Evolutionary conservation across 2,888 invertebrate genomes (phyloP).

Genomic region (Opisthograptis luteolata): DNA sequence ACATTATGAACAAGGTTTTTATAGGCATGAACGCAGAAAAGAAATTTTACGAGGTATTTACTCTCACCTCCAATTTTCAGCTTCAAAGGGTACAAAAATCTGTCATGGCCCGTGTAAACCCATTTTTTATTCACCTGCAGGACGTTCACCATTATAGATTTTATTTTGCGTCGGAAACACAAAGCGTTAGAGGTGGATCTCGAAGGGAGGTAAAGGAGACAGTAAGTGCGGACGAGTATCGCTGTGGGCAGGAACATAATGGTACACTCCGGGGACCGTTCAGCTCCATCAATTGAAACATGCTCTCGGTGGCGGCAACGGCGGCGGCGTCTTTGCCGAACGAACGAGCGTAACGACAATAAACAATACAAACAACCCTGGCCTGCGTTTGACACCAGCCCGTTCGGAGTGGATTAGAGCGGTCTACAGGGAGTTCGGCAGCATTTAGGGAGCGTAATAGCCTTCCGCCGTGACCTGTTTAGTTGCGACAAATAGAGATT

Average conservation of each 20-base stretch:
- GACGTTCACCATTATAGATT: constrained; percentile 36
- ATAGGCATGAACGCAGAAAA: constrained; percentile 24
- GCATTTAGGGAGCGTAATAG: constrained; percentile 83
- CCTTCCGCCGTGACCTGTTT: constrained; percentile 83
- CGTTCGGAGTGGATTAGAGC: constrained; percentile 82
- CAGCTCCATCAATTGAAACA: constrained; percentile 76
- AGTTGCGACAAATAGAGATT: constrained; percentile 84
- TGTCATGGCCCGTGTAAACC: constrained; percentile 35
- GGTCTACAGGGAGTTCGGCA: constrained; percentile 81
- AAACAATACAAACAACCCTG: constrained; percentile 84
- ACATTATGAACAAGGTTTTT: constrained; percentile 28
- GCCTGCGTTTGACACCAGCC: constrained; percentile 83
- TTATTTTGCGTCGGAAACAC: constrained; percentile 39
- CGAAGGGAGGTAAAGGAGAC: constrained; percentile 51
- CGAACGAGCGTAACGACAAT: constrained; percentile 79
- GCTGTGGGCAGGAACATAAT: constrained; percentile 63
- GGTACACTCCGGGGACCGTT: constrained; percentile 55
- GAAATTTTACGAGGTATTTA: constrained; percentile 33
- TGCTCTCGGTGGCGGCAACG: constrained; percentile 60
- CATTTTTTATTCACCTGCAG: constrained; percentile 32
- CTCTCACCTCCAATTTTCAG: constrained; percentile 37
- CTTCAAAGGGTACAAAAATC: constrained; percentile 36
- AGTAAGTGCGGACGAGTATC: constrained; percentile 63
- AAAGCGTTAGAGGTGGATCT: constrained; percentile 35
- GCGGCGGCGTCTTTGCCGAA: constrained; percentile 73